A percentile compares a stretch with the other conserved stretches of the same genome.
These are phyloP conservation scores for Clitarchus hookeri DNA, from an alignment of 2,888 invertebrate genomes.

Conservation along the genomic window DNA sequence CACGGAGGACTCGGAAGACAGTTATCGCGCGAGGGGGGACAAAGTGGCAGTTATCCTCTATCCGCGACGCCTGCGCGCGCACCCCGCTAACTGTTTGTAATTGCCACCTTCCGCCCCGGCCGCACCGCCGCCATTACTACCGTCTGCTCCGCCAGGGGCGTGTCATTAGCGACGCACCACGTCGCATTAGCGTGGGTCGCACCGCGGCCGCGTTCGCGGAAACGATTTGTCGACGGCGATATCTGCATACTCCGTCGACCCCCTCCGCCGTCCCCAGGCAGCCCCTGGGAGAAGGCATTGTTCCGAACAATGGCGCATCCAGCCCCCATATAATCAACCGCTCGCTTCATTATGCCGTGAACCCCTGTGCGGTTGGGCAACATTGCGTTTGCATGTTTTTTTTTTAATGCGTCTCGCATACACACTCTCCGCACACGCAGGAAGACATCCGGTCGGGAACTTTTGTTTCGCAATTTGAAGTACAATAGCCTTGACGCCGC, in stretches of 20 bases:
- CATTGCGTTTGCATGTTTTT: not conserved
- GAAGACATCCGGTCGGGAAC: not conserved
- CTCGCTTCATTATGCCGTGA: not conserved
- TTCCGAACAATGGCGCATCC: not conserved
- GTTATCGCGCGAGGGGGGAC: no score
- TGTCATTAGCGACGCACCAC: not conserved
- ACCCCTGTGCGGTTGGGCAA: not conserved
- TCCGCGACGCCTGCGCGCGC: no score
- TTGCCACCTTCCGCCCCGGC: not conserved
- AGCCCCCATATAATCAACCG: not conserved
- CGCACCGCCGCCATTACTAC: no score
- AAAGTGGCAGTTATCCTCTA: no score
- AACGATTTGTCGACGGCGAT: not conserved
- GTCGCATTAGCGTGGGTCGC: not conserved
- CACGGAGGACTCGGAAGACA: no score
- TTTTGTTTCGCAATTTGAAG: not conserved
- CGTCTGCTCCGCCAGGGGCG: no score
- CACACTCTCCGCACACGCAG: not conserved
- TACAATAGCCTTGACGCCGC: not conserved
- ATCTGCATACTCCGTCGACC: not conserved
- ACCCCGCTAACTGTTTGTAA: not conserved
- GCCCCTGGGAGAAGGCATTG: not conserved
- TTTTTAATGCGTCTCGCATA: not conserved
- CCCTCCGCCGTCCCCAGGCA: no score
- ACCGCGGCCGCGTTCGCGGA: not conserved